phyloP scores from a whole-genome alignment of 2,113 vertebrate genomes.

The Ciconia boyciana region DNA sequence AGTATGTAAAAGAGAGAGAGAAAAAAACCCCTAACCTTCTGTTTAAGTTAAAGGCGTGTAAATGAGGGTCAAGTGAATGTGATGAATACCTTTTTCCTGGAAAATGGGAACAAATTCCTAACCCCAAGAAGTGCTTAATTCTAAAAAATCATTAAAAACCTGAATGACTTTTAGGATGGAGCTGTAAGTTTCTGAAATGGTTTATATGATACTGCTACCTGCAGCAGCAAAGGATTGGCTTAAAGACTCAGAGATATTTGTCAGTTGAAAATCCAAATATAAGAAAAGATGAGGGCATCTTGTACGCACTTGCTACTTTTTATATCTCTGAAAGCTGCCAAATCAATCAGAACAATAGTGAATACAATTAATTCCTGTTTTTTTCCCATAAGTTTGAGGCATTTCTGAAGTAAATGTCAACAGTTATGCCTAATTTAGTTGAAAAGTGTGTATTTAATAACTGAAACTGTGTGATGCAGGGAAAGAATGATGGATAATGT shows the following conservation, averaged over 20 bases:
- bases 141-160: background rate
- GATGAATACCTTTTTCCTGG: background rate
- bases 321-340: background rate
- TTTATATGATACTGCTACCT: background rate
- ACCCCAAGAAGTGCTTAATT: background rate
- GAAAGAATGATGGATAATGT: background rate
- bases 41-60: background rate
- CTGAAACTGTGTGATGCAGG: background rate
- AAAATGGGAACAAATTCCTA: background rate
- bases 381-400: background rate
- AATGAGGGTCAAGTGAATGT: background rate
- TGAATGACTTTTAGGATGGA: background rate
- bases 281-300: background rate
- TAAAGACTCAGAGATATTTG: background rate
- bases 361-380: background rate
- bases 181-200: background rate
- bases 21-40: background rate
- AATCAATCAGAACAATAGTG: background rate
- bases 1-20: background rate
- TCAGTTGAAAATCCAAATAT: background rate
- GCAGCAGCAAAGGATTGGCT: background rate
- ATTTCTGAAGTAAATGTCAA: background rate
- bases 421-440: background rate
- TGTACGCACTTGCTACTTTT: background rate
- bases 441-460: conserved; percentile 8